Percentiles rank a stretch among this genome's conserved stretches.
Evolutionary conservation across 2,797 vertebrate species (phyloP).

Genomic region (Lindbergichthys nudifrons): DNA sequence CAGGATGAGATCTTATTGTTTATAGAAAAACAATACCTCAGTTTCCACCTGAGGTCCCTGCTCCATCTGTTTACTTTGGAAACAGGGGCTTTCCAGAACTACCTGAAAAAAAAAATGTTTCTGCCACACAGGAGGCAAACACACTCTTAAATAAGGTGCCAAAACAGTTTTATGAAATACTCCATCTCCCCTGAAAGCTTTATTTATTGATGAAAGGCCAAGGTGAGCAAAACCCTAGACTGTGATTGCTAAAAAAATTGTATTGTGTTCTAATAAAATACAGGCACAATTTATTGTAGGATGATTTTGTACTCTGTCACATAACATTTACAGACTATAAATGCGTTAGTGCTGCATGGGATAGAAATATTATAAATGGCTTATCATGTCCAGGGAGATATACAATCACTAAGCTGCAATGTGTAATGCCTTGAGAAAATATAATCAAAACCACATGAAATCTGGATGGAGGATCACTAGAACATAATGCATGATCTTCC

Average conservation of each 20-base stretch:
- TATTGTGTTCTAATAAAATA: conserved; percentile 15
- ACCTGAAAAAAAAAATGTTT: conserved; percentile 20
- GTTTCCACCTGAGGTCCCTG: conserved; percentile 68
- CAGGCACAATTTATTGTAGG: not conserved
- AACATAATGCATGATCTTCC: conserved; percentile 29
- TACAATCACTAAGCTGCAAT: not conserved
- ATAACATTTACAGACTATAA: conserved; percentile 26
- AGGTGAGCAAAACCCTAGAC: conserved; percentile 19
- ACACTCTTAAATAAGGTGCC: conserved; percentile 56
- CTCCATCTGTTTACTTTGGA: conserved; percentile 59
- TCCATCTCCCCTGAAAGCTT: conserved; percentile 44
- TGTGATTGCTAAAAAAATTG: too few species aligned
- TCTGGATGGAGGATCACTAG: not conserved
- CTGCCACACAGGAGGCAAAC: conserved; percentile 29
- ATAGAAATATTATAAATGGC: conserved; percentile 23
- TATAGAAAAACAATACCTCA: conserved; percentile 57
- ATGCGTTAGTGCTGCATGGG: not conserved
- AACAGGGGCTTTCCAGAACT: conserved; percentile 39
- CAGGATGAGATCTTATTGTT: conserved; percentile 61
- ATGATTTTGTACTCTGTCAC: conserved; percentile 23
- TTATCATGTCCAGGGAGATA: conserved; percentile 36
- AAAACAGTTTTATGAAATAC: conserved; percentile 44
- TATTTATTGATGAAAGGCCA: conserved; percentile 54
- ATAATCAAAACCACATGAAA: conserved; percentile 27
- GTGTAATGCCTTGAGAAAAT: conserved; percentile 21